A percentile compares a stretch with the other conserved stretches of the same genome.
These are phyloP conservation scores for Scleropages formosus DNA, from an alignment of 2,797 vertebrate species.

Conservation along the genomic window DNA sequence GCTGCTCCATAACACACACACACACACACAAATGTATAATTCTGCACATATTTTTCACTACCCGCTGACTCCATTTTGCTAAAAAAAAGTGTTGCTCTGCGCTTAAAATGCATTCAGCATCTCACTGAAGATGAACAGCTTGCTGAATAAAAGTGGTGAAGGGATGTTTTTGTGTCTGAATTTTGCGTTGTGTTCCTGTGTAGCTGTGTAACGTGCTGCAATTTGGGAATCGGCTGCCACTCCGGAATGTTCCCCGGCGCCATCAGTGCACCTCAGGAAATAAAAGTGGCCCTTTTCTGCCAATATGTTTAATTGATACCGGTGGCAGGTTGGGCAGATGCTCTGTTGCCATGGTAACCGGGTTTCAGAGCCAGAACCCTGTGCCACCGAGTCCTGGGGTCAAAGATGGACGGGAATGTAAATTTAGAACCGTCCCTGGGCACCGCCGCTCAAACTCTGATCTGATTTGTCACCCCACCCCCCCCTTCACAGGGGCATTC, in stretches of 20 bases:
- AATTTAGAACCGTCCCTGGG: not conserved
- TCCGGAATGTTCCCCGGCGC: not conserved
- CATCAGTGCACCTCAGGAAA: not conserved
- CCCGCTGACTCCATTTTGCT: constrained; percentile 14
- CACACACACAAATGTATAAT: constrained; percentile 43
- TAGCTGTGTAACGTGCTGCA: not conserved
- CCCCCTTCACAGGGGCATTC: constrained; percentile 30
- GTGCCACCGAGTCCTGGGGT: not conserved
- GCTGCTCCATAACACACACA: too few relatives aligned
- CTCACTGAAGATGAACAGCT: constrained; percentile 34
- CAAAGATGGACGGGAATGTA: not conserved
- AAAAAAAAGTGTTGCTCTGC: constrained; percentile 22
- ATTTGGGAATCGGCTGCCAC: not conserved
- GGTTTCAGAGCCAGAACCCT: not conserved
- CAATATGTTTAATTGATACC: constrained; percentile 12
- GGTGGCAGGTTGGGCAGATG: not conserved
- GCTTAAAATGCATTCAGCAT: constrained; percentile 9
- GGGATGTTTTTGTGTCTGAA: constrained; percentile 29
- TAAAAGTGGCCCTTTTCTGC: too few relatives aligned
- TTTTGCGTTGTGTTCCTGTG: not conserved
- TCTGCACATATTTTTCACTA: constrained; percentile 55
- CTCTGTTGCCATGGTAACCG: constrained; percentile 11
- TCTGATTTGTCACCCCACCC: constrained; percentile 25
- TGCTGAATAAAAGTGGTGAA: constrained; percentile 55
- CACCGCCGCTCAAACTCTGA: constrained; percentile 6